Evolutionary conservation across 2,888 invertebrate species (phyloP).

Genomic region (Acrocera orbiculus): DNA sequence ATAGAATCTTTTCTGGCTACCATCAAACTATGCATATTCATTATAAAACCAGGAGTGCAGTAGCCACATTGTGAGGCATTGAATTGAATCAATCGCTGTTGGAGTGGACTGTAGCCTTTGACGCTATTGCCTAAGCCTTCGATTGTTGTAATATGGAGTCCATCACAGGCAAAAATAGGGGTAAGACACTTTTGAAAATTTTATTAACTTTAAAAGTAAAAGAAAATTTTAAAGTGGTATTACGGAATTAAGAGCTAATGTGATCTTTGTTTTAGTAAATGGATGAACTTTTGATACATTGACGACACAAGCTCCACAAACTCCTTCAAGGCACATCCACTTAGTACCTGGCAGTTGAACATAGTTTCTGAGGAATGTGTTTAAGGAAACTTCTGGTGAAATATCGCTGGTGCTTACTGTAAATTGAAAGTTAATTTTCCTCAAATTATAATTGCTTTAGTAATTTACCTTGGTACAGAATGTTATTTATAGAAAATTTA

Average conservation of each 20-base stretch:
- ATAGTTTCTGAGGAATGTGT: conserved; percentile 40
- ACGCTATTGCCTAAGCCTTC: conserved; percentile 46
- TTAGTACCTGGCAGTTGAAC: conserved; percentile 44
- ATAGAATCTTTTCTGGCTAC: conserved; percentile 27
- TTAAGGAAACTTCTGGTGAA: conserved; percentile 35
- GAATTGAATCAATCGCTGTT: conserved; percentile 38
- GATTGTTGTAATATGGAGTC: conserved; percentile 47
- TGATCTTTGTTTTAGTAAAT: conserved; percentile 32
- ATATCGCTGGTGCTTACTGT: too few relatives aligned
- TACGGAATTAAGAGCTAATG: conserved; percentile 42
- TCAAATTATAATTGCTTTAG: too few relatives aligned
- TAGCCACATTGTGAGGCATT: conserved; percentile 51
- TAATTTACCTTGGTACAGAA: too few relatives aligned
- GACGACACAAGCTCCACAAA: conserved; percentile 44
- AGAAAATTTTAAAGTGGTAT: conserved; percentile 15
- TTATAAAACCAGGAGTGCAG: conserved; percentile 59
- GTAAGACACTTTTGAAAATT: conserved; percentile 36
- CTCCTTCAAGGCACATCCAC: conserved; percentile 48
- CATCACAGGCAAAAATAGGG: conserved; percentile 39
- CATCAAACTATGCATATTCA: conserved; percentile 43
- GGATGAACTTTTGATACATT: conserved; percentile 24
- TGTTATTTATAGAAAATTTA: too few relatives aligned
- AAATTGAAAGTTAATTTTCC: too few relatives aligned
- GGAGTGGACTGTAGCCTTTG: conserved; percentile 44
- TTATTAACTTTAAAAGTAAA: not conserved